Evolutionary conservation across 1,140 invertebrate species (phyloP).

Genomic region (Theocolax elegans): DNA sequence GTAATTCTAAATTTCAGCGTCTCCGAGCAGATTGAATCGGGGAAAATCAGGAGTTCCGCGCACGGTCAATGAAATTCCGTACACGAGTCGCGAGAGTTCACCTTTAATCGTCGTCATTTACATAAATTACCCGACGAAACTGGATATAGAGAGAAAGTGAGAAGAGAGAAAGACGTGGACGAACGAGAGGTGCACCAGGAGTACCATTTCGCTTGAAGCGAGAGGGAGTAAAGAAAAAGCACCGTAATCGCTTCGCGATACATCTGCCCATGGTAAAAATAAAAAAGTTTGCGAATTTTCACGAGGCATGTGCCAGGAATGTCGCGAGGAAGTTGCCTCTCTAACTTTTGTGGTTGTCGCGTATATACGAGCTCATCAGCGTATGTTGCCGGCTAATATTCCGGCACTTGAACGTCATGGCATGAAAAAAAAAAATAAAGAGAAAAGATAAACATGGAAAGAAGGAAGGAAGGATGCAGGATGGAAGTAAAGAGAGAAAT

Average conservation of each 20-base stretch:
- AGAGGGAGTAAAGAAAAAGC: neutral
- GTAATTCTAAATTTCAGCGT: neutral
- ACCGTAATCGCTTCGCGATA: conserved; percentile 20
- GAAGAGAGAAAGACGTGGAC: neutral
- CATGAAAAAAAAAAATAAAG: no score
- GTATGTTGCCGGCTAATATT: conserved; percentile 23
- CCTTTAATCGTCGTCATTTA: conserved; percentile 27
- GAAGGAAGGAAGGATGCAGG: no score
- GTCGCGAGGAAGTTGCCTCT: neutral
- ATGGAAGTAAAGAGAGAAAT: no score
- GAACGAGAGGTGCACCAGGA: no score
- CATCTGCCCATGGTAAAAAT: neutral
- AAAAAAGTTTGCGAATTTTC: conserved; percentile 25
- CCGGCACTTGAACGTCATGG: neutral
- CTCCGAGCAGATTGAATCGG: neutral
- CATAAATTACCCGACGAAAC: conserved; percentile 16
- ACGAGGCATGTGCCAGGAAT: neutral
- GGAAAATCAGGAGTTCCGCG: neutral
- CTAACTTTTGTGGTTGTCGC: neutral
- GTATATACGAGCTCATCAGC: conserved; percentile 25
- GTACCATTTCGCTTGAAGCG: no score
- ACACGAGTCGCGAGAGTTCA: neutral
- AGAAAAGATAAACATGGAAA: no score
- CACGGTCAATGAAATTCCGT: conserved; percentile 24
- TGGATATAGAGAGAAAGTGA: neutral